Base-by-base conservation (phyloP, 2,797 vertebrate species). In the Karalla daura region DNA sequence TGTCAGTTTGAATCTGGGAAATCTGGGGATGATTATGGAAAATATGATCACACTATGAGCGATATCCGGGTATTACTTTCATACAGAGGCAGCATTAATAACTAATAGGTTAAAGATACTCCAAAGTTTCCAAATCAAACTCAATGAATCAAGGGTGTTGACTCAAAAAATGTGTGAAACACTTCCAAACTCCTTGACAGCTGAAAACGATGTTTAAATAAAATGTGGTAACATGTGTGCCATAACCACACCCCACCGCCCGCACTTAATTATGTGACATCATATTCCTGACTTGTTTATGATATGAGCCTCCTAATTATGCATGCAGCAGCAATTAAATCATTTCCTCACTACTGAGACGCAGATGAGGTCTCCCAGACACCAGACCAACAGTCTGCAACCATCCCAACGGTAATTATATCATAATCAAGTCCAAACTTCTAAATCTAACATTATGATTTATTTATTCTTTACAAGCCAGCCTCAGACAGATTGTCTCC, bases 1-100 rank as follows among this genome's bases (percentile, higher is more conserved):
- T 74, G 54, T 73, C 71, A 68, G 61, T 44, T 47, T 78, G n/a
- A 60, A 71, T 64, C 39, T 28, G 21, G 43, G 62, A 73, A 76
- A 60, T 62, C 54, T 71, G 27, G 46, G 50, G 43, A 27, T 20
- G 27, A 11, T 36, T 51, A 59, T 58, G 63, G 70, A 75, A 84
- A 78, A 78, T 64, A 0, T 36, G 17, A 40, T 41, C 23, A 32
- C 13, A 59, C 46, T 53, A 2, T 15, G n/a, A n/a, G 13, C 13
- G 9, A 4, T 33, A 12, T 33, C 13, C 13, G 4, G 15, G 12
- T 37, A 2, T 8, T 3, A 33, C 43, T 33, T 43, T 23, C 37
- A 21, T n/a, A 43, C 17, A 27, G 7, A 17, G 24, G 17, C 17
- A 20, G 17, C 17, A 44, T 0, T 2, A 24, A n/a, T 47, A 33